A percentile compares a stretch with the other conserved stretches of the same genome.
phyloP scores from a whole-genome alignment of 2,113 vertebrate genomes.

The Lethenteron camtschaticum region DNA sequence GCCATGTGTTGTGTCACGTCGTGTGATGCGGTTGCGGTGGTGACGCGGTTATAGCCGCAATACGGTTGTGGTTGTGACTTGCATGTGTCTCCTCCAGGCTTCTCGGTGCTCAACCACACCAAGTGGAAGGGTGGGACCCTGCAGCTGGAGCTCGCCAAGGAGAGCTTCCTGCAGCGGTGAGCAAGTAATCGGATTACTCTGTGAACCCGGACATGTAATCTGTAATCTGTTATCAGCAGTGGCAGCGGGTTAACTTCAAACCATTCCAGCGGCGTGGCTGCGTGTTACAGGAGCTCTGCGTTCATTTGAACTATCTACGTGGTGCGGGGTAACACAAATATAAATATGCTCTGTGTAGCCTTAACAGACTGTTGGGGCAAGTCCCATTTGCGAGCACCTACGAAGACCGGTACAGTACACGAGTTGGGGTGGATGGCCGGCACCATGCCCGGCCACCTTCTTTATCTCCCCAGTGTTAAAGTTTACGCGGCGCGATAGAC shows the following conservation, averaged over 20 bases:
- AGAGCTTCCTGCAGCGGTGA: constrained; percentile 74
- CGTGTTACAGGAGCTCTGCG: neutral
- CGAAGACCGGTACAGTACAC: no score
- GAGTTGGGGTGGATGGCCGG: no score
- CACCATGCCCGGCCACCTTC: no score
- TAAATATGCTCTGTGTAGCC: neutral
- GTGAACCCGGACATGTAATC: neutral
- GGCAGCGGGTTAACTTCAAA: no score
- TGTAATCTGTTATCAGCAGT: neutral
- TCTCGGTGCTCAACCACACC: constrained; percentile 59
- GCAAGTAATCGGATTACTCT: neutral
- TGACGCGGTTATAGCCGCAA: no score
- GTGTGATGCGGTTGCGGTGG: no score
- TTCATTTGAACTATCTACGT: neutral
- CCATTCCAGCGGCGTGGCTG: neutral
- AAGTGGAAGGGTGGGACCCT: constrained; percentile 81
- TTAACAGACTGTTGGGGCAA: no score
- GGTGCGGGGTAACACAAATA: neutral
- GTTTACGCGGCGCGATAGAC: no score
- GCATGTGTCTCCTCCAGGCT: constrained; percentile 26
- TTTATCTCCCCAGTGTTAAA: no score
- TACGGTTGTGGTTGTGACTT: no score
- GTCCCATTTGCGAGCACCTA: no score
- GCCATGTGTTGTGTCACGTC: no score
- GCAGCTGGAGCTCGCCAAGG: constrained; percentile 67